These are phyloP conservation scores for Iguana delicatissima DNA, from an alignment of 2,797 vertebrate species.

Conservation along the genomic window DNA sequence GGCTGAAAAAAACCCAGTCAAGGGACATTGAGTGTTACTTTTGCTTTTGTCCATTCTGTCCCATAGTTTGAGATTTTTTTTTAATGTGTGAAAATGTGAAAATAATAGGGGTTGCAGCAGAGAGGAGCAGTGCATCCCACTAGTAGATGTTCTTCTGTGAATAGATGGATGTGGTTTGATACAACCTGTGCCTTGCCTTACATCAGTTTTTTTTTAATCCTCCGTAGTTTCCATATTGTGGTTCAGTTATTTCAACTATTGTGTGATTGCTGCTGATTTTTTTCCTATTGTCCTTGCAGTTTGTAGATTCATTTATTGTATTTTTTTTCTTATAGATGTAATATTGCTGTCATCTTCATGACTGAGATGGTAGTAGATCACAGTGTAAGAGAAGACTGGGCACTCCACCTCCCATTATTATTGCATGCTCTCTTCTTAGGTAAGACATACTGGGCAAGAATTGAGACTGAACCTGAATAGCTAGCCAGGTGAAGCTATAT, in stretches of 20 bases:
- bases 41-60: background rate
- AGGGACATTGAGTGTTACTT: background rate
- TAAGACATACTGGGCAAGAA: conserved; percentile 72
- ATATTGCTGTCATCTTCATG: conserved; percentile 99
- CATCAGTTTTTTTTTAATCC: background rate
- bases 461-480: background rate
- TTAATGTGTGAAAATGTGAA: background rate
- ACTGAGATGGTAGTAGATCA: conserved; percentile 99
- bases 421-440: conserved; percentile 97
- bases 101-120: background rate
- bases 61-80: background rate
- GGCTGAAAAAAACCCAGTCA: background rate
- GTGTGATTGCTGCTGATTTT: background rate
- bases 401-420: conserved; percentile 93
- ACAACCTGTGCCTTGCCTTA: background rate
- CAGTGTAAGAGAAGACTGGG: conserved; percentile 98
- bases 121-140: background rate
- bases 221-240: background rate
- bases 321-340: conserved; percentile 85
- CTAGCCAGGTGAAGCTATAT: conserved; percentile 15
- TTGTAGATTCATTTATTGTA: conserved; percentile 51
- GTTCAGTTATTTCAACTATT: background rate
- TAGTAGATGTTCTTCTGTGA: background rate
- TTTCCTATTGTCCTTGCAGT: background rate
- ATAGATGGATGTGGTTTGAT: background rate